These are phyloP conservation scores for Sinonovacula constricta DNA, from an alignment of 1,140 invertebrate genomes.

Conservation along the genomic window DNA sequence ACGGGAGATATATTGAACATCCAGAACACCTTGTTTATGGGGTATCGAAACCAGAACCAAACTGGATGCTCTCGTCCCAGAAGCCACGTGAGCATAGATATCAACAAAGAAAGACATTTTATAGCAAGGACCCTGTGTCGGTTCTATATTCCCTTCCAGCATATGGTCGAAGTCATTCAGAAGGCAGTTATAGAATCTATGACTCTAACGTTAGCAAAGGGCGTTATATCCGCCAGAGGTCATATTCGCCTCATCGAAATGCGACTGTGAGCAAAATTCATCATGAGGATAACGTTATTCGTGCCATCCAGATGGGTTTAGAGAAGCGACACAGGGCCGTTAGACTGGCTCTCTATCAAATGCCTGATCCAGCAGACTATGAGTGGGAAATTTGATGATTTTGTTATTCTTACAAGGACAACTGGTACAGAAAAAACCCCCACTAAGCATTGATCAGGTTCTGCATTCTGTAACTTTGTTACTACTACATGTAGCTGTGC, in stretches of 20 bases:
- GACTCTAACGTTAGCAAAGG: background rate
- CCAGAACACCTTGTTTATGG: constrained; percentile 38
- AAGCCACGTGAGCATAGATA: constrained; percentile 38
- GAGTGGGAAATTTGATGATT: constrained; percentile 48
- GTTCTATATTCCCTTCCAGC: constrained; percentile 11
- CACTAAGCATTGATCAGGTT: too few species aligned
- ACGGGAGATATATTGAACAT: background rate
- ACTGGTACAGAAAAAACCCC: too few species aligned
- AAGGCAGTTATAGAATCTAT: background rate
- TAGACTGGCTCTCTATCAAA: constrained; percentile 41
- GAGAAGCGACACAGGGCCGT: constrained; percentile 47
- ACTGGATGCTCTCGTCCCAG: constrained; percentile 42
- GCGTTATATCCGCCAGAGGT: constrained; percentile 32
- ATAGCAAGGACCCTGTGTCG: background rate
- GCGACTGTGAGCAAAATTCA: constrained; percentile 23
- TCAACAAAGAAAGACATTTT: constrained; percentile 5
- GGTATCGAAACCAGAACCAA: too few species aligned
- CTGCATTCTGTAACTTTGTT: too few species aligned
- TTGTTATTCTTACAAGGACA: too few species aligned
- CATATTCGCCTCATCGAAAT: constrained; percentile 39
- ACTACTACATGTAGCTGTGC: too few species aligned
- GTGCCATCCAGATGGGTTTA: constrained; percentile 44
- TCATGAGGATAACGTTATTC: constrained; percentile 48
- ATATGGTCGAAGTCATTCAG: constrained; percentile 23
- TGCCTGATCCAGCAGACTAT: constrained; percentile 50